Percentiles rank a stretch among this genome's conserved stretches.
These are phyloP conservation scores for Zootoca vivipara DNA, from an alignment of 2,113 vertebrate genomes.

Conservation along the genomic window DNA sequence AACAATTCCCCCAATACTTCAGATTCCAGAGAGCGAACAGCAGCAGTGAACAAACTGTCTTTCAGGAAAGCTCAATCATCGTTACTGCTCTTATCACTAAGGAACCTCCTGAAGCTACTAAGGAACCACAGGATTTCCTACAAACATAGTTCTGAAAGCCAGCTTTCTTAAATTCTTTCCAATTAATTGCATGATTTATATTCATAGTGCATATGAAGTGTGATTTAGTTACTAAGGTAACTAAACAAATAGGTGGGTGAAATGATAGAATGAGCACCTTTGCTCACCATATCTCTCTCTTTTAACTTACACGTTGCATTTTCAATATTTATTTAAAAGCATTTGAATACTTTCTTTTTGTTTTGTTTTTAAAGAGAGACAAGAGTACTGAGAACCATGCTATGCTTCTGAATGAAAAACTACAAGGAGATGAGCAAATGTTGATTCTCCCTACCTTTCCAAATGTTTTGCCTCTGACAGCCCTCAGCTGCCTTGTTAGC, in stretches of 20 bases:
- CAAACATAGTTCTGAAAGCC: background rate
- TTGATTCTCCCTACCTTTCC: background rate
- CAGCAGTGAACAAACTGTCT: background rate
- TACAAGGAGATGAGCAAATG: background rate
- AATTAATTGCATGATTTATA: constrained; percentile 70
- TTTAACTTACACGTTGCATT: background rate
- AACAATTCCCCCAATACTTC: background rate
- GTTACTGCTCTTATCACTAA: background rate
- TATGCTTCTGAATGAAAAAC: background rate
- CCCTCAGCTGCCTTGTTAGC: constrained; percentile 24
- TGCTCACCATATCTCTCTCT: background rate
- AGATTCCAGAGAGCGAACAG: background rate
- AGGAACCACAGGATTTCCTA: background rate
- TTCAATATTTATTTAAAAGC: constrained; percentile 52
- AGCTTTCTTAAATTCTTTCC: constrained; percentile 57
- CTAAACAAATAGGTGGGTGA: constrained; percentile 27
- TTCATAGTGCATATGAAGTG: constrained; percentile 58
- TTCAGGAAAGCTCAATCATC: background rate
- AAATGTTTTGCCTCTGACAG: constrained; percentile 5
- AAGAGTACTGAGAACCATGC: background rate
- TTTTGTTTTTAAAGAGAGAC: background rate
- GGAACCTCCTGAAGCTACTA: background rate
- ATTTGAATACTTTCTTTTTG: constrained; percentile 1
- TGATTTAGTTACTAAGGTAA: constrained; percentile 61
- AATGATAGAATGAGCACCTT: background rate